Percentiles rank a stretch among this genome's conserved stretches.
phyloP scores from a whole-genome alignment of 2,888 invertebrate genomes.

The Phlogophora meticulosa region DNA sequence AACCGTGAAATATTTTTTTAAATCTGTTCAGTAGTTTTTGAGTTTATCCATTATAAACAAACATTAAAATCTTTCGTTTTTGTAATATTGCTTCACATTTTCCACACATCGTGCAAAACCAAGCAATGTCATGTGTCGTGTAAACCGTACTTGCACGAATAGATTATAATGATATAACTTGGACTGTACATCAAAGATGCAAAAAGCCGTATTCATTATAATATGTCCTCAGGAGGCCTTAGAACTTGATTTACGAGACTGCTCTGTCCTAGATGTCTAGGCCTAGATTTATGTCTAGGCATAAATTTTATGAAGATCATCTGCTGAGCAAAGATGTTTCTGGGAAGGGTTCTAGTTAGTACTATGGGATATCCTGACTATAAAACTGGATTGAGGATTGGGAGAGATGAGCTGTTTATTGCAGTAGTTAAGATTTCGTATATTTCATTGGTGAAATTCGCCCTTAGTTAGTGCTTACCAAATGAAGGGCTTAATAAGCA shows the following conservation, averaged over 20 bases:
- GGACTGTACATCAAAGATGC: conserved; percentile 59
- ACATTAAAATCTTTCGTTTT: no score
- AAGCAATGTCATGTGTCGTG: no score
- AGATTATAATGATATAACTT: conserved; percentile 41
- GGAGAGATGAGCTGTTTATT: not conserved
- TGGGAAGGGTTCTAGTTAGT: not conserved
- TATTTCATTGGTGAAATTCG: no score
- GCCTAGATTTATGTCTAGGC: conserved; percentile 21
- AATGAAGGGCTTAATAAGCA: no score
- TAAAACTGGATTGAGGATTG: not conserved
- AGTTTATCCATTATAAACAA: no score
- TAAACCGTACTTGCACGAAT: no score
- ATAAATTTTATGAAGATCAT: conserved; percentile 7
- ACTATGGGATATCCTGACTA: not conserved
- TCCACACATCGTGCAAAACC: no score
- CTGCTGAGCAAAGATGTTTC: not conserved
- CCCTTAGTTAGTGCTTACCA: no score
- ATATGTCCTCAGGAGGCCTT: conserved; percentile 78
- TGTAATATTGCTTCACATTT: no score
- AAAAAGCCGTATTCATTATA: conserved; percentile 82
- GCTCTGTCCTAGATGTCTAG: conserved; percentile 40
- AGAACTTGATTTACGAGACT: conserved; percentile 75
- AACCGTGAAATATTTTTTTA: no score
- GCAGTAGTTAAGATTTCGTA: conserved; percentile 1
- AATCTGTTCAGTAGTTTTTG: no score